Conservation (phyloP, 2,888 invertebrate species). For the Ectemnius continuus region DNA sequence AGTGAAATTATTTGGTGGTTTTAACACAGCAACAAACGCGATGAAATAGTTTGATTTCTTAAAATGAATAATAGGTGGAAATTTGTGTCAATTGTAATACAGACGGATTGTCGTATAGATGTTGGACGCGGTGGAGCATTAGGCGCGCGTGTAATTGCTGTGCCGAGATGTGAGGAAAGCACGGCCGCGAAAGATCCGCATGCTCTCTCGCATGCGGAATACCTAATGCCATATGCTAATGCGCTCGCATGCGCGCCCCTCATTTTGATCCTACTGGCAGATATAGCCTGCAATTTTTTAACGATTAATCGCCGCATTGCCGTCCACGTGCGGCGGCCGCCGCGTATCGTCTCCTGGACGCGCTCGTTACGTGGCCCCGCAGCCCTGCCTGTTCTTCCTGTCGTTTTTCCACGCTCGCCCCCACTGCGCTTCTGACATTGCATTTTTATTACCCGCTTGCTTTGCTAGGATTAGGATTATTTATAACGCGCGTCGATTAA, state of each 20-base stretch:
- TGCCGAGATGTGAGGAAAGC: constrained; percentile 60
- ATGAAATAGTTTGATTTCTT: no score
- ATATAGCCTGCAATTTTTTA: constrained; percentile 67
- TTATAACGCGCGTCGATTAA: no score
- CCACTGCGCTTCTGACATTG: no score
- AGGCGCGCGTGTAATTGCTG: constrained; percentile 57
- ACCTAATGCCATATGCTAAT: constrained; percentile 70
- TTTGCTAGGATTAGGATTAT: no score
- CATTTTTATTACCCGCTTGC: no score
- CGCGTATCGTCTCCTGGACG: constrained; percentile 58
- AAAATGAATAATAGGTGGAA: no score
- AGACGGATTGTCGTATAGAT: not conserved
- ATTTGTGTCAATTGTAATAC: no score
- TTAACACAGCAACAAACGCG: no score
- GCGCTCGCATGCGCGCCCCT: constrained; percentile 64
- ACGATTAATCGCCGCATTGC: constrained; percentile 70
- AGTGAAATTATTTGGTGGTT: no score
- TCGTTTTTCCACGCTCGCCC: constrained; percentile 26
- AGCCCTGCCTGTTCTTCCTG: constrained; percentile 33
- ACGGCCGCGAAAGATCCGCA: constrained; percentile 15
- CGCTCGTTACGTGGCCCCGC: constrained; percentile 48
- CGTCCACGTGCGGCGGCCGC: constrained; percentile 52
- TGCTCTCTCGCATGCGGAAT: constrained; percentile 62
- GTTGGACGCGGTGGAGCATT: constrained; percentile 27
- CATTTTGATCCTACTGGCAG: constrained; percentile 65